These are phyloP conservation scores for Thryonomys swinderianus DNA, from an alignment of 2,113 vertebrate genomes.

Conservation along the genomic window DNA sequence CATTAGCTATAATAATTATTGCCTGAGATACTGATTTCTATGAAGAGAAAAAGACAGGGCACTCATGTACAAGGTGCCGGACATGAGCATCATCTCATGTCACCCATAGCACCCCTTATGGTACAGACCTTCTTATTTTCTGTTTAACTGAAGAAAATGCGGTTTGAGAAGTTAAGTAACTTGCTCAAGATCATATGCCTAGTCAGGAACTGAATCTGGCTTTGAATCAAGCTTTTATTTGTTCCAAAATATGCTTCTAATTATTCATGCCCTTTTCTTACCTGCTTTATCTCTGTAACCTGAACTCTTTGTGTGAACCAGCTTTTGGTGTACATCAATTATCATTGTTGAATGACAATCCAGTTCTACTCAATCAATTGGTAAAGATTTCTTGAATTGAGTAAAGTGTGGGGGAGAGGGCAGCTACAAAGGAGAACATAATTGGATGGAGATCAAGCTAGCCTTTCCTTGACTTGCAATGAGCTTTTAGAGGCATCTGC, in stretches of 20 bases:
- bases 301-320: neutral
- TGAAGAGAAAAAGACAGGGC: neutral
- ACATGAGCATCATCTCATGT: neutral
- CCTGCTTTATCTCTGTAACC: neutral
- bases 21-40: neutral
- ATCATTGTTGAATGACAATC: neutral
- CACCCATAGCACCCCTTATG: neutral
- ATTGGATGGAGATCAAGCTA: constrained; percentile 51
- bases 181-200: neutral
- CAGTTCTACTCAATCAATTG: neutral
- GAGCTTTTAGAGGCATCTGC: constrained; percentile 67
- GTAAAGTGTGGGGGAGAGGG: neutral
- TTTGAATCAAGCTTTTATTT: neutral
- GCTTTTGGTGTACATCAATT: neutral
- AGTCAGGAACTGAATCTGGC: neutral
- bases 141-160: neutral
- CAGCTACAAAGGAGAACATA: neutral
- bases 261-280: neutral
- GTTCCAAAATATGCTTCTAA: neutral
- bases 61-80: neutral
- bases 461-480: constrained; percentile 65
- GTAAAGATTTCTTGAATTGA: constrained; percentile 13
- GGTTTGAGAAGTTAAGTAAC: constrained; percentile 25
- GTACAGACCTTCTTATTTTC: neutral
- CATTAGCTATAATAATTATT: neutral